Base-by-base conservation (phyloP, 2,113 vertebrate species). In the Atherinomorus stipes region DNA sequence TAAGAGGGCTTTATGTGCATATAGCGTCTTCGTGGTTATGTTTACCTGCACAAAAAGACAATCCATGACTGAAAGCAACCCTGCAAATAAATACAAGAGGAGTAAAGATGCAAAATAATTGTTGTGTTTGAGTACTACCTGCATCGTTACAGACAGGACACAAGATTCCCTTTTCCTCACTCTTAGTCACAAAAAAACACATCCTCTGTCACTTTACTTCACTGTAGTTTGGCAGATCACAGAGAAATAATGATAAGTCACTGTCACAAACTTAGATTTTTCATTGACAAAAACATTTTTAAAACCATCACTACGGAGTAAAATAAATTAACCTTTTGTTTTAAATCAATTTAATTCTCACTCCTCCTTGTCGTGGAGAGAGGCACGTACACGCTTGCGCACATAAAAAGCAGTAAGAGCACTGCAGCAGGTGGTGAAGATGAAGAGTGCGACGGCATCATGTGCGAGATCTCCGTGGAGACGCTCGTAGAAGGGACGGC, bases 391-490 rank as follows among this genome's bases (percentile, higher is more conserved):
- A 19, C 93, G 93, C 51, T 77, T 89, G 65, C 96, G 95, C 91
- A 99, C 94, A 31, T 93, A 92, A 69, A 95, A 71, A 0, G 96
- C 96, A 0, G 96, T 98, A 38, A 98, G 94, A 7, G 96, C 74
- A 0, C 96, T 96, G 94, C 95, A 96, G 90, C 90, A 92, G 19
- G 94, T 92, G 0, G 96, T 96, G 84, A 96, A 81, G 84, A 96
- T 92, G 81, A 97, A 98, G 31, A 98, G 91, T 18, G 92, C 94
- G 0, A 94, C 94, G 34, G 96, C 96, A 7, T 97, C 89, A 3
- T 96, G 95, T 0, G 94, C 96, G 28, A 94, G 87, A 21, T 93
- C 92, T 0, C 92, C 86, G 7, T 99, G 97, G 1, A 98, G 94
- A 1, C 88, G 54, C 60, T 96, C 94, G 3, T 97, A 99, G 70